phyloP scores from a whole-genome alignment of 2,797 vertebrate genomes.

The Propithecus perrieri region DNA sequence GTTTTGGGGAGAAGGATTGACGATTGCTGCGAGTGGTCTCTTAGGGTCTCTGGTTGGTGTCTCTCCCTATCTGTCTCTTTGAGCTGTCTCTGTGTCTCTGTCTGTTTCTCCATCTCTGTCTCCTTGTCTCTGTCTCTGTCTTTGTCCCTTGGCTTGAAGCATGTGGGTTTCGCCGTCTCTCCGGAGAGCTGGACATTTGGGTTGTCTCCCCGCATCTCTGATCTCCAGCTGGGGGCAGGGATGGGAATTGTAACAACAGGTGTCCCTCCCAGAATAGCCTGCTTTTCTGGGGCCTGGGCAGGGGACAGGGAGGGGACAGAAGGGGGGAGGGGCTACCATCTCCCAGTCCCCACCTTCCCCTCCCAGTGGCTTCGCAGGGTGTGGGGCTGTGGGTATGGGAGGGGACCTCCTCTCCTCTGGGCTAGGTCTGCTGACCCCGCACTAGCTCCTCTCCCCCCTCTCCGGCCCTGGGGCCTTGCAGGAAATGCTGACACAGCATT shows the following conservation, averaged over 20 bases:
- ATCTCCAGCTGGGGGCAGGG: constrained; percentile 70
- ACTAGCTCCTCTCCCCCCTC: background rate
- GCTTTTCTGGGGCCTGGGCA: constrained; percentile 66
- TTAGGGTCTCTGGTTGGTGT: background rate
- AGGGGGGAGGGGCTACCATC: constrained; percentile 18
- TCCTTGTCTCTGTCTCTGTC: background rate
- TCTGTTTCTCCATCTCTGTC: background rate
- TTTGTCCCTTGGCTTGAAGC: background rate
- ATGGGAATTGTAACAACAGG: constrained; percentile 73
- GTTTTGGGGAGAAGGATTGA: background rate
- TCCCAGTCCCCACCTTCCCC: constrained; percentile 32
- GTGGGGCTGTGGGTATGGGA: background rate
- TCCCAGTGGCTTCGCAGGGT: background rate
- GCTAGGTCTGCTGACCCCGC: constrained; percentile 68
- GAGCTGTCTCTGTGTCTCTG: background rate
- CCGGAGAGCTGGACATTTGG: background rate
- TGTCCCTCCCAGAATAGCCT: constrained; percentile 79
- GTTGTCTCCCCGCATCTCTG: constrained; percentile 45
- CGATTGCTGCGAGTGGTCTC: background rate
- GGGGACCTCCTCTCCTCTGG: background rate
- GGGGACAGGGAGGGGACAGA: constrained; percentile 16
- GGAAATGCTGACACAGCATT: constrained; percentile 75
- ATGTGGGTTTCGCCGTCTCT: background rate
- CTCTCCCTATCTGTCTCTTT: background rate
- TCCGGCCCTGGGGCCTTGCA: constrained; percentile 50